These are phyloP conservation scores for Phragmatobia fuliginosa DNA, from an alignment of 2,888 invertebrate species.

Conservation along the genomic window DNA sequence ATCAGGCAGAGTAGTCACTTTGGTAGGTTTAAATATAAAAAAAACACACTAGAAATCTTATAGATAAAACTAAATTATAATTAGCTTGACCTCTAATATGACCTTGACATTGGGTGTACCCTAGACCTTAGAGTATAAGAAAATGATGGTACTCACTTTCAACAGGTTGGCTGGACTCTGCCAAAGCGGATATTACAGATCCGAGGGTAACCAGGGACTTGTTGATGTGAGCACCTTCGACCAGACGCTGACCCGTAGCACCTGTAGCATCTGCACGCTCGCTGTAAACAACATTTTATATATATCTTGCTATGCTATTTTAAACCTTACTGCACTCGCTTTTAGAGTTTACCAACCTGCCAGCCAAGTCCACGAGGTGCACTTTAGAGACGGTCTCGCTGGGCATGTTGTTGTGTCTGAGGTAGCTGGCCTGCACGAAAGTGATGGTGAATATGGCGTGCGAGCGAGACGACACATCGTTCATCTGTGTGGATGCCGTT, in stretches of 20 bases:
- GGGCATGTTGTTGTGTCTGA: conserved; percentile 93
- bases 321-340: neutral
- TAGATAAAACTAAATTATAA: neutral
- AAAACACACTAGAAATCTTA: no score
- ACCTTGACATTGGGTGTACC: neutral
- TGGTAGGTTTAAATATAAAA: no score
- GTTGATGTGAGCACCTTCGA: conserved; percentile 96
- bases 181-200: conserved; percentile 94
- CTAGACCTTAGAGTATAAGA: neutral
- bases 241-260: conserved; percentile 95
- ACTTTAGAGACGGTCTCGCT: conserved; percentile 96
- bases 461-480: conserved; percentile 96
- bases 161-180: conserved; percentile 86
- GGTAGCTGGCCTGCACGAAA: conserved; percentile 94
- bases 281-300: conserved; percentile 74
- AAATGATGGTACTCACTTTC: conserved; percentile 59
- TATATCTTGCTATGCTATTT: neutral
- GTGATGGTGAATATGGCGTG: conserved; percentile 97
- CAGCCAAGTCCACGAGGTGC: conserved; percentile 95
- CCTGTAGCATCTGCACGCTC: conserved; percentile 96
- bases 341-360: conserved; percentile 89
- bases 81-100: neutral
- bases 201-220: conserved; percentile 95
- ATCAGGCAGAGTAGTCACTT: no score
- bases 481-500: conserved; percentile 96